These are phyloP conservation scores for Haliclona indistincta DNA, from an alignment of 37 sponge, comb jelly and placozoan genomes.

Conservation along the genomic window DNA sequence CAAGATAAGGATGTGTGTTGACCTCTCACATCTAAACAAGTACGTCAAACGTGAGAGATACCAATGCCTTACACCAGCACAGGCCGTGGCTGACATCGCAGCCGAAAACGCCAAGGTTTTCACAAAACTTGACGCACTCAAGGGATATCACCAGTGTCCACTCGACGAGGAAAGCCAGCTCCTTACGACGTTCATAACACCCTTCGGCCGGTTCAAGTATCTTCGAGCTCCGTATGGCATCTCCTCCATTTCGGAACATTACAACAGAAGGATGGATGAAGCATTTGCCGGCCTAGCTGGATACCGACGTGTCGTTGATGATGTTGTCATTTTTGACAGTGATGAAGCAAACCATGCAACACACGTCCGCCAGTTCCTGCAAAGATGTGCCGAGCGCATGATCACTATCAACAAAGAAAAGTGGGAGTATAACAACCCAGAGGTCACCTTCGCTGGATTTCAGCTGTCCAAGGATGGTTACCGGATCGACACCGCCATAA, in stretches of 20 bases:
- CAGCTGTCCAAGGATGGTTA: conserved; percentile 6
- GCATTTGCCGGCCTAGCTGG: conserved; percentile 20
- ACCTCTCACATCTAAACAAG: conserved; percentile 33
- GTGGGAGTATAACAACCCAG: conserved; percentile 9
- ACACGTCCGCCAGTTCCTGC: conserved; percentile 27
- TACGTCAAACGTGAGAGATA: conserved; percentile 29
- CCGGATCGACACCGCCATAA: conserved; percentile 14
- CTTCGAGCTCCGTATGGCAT: conserved; percentile 45
- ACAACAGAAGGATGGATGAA: conserved; percentile 50
- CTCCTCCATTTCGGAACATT: conserved; percentile 53
- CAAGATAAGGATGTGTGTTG: conserved; percentile 37
- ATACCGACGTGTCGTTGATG: conserved; percentile 26
- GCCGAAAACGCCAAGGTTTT: conserved; percentile 28
- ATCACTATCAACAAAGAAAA: conserved; percentile 49
- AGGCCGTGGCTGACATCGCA: conserved; percentile 42
- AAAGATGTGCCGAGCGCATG: conserved; percentile 15
- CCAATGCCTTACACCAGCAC: conserved; percentile 19
- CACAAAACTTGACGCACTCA: conserved; percentile 37
- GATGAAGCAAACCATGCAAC: conserved; percentile 21
- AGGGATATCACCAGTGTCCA: conserved; percentile 55
- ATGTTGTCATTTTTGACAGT: conserved; percentile 33
- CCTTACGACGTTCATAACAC: conserved; percentile 57
- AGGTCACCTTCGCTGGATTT: conserved; percentile 32
- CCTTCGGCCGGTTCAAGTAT: conserved; percentile 43
- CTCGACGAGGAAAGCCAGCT: conserved; percentile 47